Evolutionary conservation across 2,888 invertebrate species (phyloP), one percentile per base, ranked within the genome.

Genomic region (Apomyelois bistriatella): DNA sequence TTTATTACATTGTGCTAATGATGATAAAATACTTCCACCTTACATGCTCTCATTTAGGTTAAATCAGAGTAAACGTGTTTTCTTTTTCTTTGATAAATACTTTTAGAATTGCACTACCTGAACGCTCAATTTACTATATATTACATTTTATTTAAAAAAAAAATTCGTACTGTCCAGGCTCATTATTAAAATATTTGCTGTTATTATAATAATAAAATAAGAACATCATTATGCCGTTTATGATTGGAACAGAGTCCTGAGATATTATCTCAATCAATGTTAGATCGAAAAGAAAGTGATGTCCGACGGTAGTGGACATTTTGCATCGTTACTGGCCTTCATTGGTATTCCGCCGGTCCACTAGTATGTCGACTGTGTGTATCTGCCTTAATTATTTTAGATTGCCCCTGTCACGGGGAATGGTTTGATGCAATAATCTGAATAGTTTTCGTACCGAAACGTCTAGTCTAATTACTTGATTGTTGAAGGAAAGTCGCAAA

Each of bases 341-440:
- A 66, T 69, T 65, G 60, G 60, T 59, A 71, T 68, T 66, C 68
- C 55, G 52, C 15, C 5, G n/a, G 32, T 15, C 15, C 16, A 9
- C 40, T 10, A 28, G 40, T 28, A 16, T 30, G 40, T 41, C 40
- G 40, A n/a, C n/a, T 15, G 40, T 40, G 40, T 28, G 40, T 16
- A 32, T 32, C 40, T 17, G 30, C 30, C 49, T 50, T 79, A 81
- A 82, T 82, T 75, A 79, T 75, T 71, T 70, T 58, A 70, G 70
- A 76, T 74, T 64, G 55, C 49, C 59, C 58, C 65, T 64, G 68
- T 74, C 71, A 69, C 63, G 53, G 56, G 61, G 53, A 57, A 58
- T 66, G 59, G 68, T 68, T 78, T 74, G 71, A 79, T 75, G 73
- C 68, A 72, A 75, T 76, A 77, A 78, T 74, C 66, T 62, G 54